These are phyloP conservation scores for Mormyrus hasselquistii DNA, from an alignment of 2,797 vertebrate species.

Conservation along the genomic window DNA sequence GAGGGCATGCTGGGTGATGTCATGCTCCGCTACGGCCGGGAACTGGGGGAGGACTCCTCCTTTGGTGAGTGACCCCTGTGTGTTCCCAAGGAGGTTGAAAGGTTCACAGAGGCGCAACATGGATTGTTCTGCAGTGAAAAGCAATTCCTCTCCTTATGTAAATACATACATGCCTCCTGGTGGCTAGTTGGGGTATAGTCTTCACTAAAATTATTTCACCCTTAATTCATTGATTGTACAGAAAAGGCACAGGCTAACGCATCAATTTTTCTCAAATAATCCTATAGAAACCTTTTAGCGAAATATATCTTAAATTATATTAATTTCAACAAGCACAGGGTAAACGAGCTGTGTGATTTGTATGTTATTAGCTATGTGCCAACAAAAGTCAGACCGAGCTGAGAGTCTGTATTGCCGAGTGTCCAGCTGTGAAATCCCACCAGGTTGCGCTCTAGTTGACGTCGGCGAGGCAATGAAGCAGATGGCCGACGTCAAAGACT, in stretches of 20 bases:
- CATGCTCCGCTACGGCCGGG: constrained; percentile 71
- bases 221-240: background rate
- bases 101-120: background rate
- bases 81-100: background rate
- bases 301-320: background rate
- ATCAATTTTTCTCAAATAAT: background rate
- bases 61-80: constrained; percentile 63
- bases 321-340: background rate
- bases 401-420: too few relatives aligned
- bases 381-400: background rate
- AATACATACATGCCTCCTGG: background rate
- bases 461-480: constrained; percentile 74
- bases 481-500: constrained; percentile 74
- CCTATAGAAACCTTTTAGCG: background rate
- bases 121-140: background rate
- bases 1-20: constrained; percentile 75
- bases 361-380: background rate
- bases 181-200: background rate
- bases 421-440: background rate
- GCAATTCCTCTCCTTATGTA: background rate
- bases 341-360: background rate
- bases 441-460: constrained; percentile 65
- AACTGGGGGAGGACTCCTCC: constrained; percentile 67
- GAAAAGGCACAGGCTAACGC: background rate
- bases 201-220: background rate